Conservation (phyloP, 2,888 invertebrate species). For the Drosophila paracracens region DNA sequence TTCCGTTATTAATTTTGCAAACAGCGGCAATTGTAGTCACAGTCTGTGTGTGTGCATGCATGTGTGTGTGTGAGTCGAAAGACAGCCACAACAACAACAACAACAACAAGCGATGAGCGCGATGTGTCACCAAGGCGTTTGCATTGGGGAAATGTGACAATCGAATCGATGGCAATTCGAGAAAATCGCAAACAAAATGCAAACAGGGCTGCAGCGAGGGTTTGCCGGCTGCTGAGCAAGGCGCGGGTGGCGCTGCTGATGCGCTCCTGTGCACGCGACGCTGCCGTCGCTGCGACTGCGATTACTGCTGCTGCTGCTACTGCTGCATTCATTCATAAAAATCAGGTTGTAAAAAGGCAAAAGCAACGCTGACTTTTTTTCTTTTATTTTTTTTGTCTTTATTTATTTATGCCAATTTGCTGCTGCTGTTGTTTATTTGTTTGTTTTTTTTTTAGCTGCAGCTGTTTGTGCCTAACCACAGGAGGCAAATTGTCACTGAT, state of each 20-base stretch:
- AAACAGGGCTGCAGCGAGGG: conserved; percentile 37
- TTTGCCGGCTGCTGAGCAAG: conserved; percentile 14
- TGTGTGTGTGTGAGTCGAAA: conserved; percentile 17
- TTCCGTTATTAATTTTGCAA: conserved; percentile 83
- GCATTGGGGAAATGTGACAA: conserved; percentile 29
- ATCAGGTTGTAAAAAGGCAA: conserved; percentile 77
- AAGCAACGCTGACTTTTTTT: conserved; percentile 53
- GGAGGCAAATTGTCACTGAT: conserved; percentile 63
- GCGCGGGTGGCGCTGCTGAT: conserved; percentile 41
- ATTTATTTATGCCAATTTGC: conserved; percentile 79
- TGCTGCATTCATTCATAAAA: conserved; percentile 79
- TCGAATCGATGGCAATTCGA: conserved; percentile 37
- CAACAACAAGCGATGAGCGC: conserved; percentile 56
- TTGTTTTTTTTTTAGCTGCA: conserved; percentile 15
- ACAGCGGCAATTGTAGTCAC: conserved; percentile 68
- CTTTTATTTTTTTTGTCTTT: conserved; percentile 15
- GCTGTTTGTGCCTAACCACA: conserved; percentile 39
- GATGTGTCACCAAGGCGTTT: conserved; percentile 61
- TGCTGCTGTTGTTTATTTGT: conserved; percentile 45
- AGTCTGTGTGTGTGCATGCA: conserved; percentile 2
- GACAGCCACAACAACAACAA: conserved; percentile 50
- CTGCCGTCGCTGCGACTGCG: conserved; percentile 24
- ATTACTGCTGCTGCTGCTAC: conserved; percentile 18
- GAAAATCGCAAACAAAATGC: conserved; percentile 56
- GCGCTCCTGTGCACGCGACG: conserved; percentile 75